A percentile compares a stretch with the other conserved stretches of the same genome.
phyloP scores from a whole-genome alignment of 2,888 invertebrate genomes.

The Meteorus colon region DNA sequence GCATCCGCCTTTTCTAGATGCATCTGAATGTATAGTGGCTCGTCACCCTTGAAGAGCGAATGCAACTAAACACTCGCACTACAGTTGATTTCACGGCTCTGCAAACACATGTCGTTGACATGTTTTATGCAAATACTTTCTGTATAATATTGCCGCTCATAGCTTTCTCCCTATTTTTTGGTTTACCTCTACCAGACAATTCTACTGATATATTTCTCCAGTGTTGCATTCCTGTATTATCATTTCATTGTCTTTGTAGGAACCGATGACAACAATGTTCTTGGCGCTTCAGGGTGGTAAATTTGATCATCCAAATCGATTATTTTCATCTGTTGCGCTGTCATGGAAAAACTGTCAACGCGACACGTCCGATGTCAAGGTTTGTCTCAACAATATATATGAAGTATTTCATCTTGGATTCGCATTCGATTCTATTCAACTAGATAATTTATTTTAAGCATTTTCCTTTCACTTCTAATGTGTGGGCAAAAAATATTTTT shows the following conservation, averaged over 20 bases:
- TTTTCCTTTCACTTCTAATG: neutral
- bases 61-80: slow-evolving; percentile 40
- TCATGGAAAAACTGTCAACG: slow-evolving; percentile 99
- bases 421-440: too few species aligned
- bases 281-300: slow-evolving; percentile 98
- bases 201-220: neutral
- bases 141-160: neutral
- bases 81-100: slow-evolving; percentile 53
- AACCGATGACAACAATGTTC: slow-evolving; percentile 99
- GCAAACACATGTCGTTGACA: slow-evolving; percentile 35
- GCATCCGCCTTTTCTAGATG: slow-evolving; percentile 54
- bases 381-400: slow-evolving; percentile 62
- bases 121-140: neutral
- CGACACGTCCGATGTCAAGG: slow-evolving; percentile 99
- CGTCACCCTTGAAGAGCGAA: slow-evolving; percentile 41
- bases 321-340: slow-evolving; percentile 94
- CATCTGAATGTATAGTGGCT: slow-evolving; percentile 45
- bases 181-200: neutral
- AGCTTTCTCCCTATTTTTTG: neutral
- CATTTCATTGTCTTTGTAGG: slow-evolving; percentile 76
- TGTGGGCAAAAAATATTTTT: neutral
- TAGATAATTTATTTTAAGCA: too few species aligned
- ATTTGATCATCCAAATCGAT: slow-evolving; percentile 98
- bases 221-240: slow-evolving; percentile 2
- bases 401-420: too few species aligned